Evolutionary conservation across 2,888 invertebrate genomes (phyloP).

Genomic region (Caenorhabditis doughertyi): DNA sequence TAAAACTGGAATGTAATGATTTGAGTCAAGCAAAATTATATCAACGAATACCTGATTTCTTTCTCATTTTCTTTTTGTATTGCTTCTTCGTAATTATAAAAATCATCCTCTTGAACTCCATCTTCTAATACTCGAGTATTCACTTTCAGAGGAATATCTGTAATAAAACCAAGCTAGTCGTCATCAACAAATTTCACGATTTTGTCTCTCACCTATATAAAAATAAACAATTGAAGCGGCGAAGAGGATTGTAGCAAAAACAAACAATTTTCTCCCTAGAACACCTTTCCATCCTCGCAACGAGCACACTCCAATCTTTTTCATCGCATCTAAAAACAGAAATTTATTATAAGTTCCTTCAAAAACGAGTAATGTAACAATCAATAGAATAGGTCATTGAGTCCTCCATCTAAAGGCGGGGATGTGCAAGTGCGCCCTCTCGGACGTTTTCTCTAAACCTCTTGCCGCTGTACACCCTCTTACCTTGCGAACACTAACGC

Average conservation of each 20-base stretch:
- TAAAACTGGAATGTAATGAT: slow-evolving; percentile 15
- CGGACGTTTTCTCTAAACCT: slow-evolving; percentile 5
- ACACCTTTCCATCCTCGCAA: slow-evolving; percentile 61
- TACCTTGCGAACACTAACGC: slow-evolving; percentile 45
- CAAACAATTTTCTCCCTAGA: slow-evolving; percentile 62
- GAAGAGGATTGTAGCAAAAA: slow-evolving; percentile 63
- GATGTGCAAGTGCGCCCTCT: slow-evolving; percentile 46
- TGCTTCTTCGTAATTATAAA: slow-evolving; percentile 26
- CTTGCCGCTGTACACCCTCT: not conserved
- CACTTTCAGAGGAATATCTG: slow-evolving; percentile 51
- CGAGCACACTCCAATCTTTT: slow-evolving; percentile 59
- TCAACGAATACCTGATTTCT: not conserved
- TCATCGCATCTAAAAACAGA: slow-evolving; percentile 60
- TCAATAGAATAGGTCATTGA: slow-evolving; percentile 21
- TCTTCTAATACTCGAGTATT: slow-evolving; percentile 11
- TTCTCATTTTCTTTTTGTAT: not conserved
- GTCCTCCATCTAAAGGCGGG: not conserved
- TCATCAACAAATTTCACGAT: slow-evolving; percentile 40
- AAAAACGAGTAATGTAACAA: slow-evolving; percentile 29
- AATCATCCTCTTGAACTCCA: not conserved
- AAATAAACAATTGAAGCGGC: slow-evolving; percentile 67
- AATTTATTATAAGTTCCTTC: not conserved
- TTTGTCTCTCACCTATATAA: slow-evolving; percentile 62
- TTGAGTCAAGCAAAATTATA: not conserved
- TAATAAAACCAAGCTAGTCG: slow-evolving; percentile 11